A percentile compares a stretch with the other conserved stretches of the same genome.
These are phyloP conservation scores for Cantharis flavilabris DNA, from an alignment of 2,888 invertebrate species.

Conservation along the genomic window DNA sequence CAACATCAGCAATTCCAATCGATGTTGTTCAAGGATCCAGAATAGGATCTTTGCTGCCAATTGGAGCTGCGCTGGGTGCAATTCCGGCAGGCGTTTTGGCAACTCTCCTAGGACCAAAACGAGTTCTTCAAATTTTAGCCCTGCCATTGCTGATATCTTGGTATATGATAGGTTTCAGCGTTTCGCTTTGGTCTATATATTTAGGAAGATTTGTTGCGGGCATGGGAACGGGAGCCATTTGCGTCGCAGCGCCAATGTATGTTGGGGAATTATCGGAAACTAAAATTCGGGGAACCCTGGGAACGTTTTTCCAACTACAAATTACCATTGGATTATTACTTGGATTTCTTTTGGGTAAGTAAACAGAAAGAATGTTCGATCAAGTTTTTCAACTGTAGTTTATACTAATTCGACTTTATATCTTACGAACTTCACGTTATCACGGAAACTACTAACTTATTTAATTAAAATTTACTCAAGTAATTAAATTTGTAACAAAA, in stretches of 20 bases:
- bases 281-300: slow-evolving; percentile 65
- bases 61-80: slow-evolving; percentile 62
- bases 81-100: slow-evolving; percentile 62
- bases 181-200: slow-evolving; percentile 53
- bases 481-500: neutral
- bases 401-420: neutral
- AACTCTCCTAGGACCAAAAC: slow-evolving; percentile 61
- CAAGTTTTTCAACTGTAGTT: neutral
- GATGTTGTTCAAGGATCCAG: slow-evolving; percentile 57
- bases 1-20: slow-evolving; percentile 33
- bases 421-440: neutral
- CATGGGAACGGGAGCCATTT: slow-evolving; percentile 65
- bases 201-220: slow-evolving; percentile 66
- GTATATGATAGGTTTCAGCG: slow-evolving; percentile 58
- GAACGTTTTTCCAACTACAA: slow-evolving; percentile 70
- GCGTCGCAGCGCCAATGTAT: slow-evolving; percentile 69
- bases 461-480: neutral
- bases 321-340: slow-evolving; percentile 68
- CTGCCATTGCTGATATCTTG: slow-evolving; percentile 61
- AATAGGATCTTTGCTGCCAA: slow-evolving; percentile 61
- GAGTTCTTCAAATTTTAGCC: slow-evolving; percentile 59
- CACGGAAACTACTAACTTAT: neutral
- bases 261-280: slow-evolving; percentile 68
- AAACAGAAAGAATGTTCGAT: neutral
- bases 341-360: slow-evolving; percentile 63